These are phyloP conservation scores for Aproaerema taeniolella DNA, from an alignment of 2,888 invertebrate genomes.

Conservation along the genomic window DNA sequence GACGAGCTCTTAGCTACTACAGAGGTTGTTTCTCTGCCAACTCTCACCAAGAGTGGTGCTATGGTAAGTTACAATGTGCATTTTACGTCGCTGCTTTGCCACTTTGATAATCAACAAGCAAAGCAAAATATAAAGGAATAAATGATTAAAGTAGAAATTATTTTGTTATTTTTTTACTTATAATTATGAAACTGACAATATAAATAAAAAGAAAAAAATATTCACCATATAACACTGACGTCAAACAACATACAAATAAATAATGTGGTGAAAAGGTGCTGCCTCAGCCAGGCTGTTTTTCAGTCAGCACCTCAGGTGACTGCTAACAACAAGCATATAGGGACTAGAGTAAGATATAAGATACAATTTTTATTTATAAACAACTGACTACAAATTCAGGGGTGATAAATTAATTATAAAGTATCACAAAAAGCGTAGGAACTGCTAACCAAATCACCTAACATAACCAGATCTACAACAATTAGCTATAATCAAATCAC, in stretches of 20 bases:
- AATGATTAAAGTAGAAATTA: not conserved
- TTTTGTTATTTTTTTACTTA: not conserved
- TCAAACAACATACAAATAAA: too few relatives aligned
- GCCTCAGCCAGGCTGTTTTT: too few relatives aligned
- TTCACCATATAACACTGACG: not conserved
- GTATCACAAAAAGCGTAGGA: not conserved
- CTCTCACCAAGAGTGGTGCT: constrained; percentile 24
- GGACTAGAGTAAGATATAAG: too few relatives aligned
- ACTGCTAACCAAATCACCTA: not conserved
- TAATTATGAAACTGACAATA: not conserved
- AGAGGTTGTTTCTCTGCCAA: constrained; percentile 39
- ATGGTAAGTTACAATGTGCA: too few relatives aligned
- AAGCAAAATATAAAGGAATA: not conserved
- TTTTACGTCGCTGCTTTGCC: too few relatives aligned
- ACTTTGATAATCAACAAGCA: not conserved
- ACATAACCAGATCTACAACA: not conserved
- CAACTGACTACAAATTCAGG: too few relatives aligned
- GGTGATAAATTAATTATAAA: too few relatives aligned
- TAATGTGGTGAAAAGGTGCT: too few relatives aligned
- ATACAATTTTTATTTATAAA: too few relatives aligned
- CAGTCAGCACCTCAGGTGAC: too few relatives aligned
- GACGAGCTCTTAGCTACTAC: constrained; percentile 46
- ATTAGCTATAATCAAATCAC: not conserved
- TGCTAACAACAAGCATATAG: too few relatives aligned
- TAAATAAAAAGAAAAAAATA: not conserved